Conservation (phyloP, 2,888 invertebrate species). For the Schizotus pectinicornis region DNA sequence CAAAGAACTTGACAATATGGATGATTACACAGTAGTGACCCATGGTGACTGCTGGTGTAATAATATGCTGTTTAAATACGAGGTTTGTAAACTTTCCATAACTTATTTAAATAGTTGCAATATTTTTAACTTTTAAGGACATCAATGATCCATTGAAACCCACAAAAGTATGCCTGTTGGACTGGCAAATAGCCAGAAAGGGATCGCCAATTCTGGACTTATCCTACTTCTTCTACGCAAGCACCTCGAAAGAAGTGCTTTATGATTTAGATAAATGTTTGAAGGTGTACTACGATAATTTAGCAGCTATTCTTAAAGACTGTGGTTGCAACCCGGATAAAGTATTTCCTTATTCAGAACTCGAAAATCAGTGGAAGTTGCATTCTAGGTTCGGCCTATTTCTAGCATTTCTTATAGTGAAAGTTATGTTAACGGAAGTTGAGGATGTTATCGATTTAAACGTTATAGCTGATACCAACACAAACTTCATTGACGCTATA, state of each 20-base stretch:
- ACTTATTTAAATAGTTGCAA: no score
- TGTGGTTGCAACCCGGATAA: constrained; percentile 36
- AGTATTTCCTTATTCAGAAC: constrained; percentile 35
- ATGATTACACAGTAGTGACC: constrained; percentile 32
- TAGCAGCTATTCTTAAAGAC: constrained; percentile 33
- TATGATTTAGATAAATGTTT: constrained; percentile 40
- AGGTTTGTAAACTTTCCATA: no score
- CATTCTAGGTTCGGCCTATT: constrained; percentile 21
- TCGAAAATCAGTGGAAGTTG: constrained; percentile 25
- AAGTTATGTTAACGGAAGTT: constrained; percentile 8
- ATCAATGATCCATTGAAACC: constrained; percentile 25
- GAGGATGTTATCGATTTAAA: constrained; percentile 16
- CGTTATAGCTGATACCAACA: constrained; percentile 4
- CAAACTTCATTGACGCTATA: constrained; percentile 7
- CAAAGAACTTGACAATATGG: constrained; percentile 1
- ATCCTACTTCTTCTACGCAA: constrained; percentile 45
- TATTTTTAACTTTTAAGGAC: constrained; percentile 18
- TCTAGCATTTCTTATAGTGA: constrained; percentile 12
- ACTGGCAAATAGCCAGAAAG: constrained; percentile 38
- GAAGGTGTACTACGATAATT: constrained; percentile 42
- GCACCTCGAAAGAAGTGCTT: constrained; percentile 40
- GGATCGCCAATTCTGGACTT: constrained; percentile 43
- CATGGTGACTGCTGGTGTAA: constrained; percentile 51
- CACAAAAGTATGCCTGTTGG: constrained; percentile 33
- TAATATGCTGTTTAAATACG: constrained; percentile 48